These are phyloP conservation scores for Panorpa germanica DNA, from an alignment of 2,888 invertebrate genomes.

Conservation along the genomic window DNA sequence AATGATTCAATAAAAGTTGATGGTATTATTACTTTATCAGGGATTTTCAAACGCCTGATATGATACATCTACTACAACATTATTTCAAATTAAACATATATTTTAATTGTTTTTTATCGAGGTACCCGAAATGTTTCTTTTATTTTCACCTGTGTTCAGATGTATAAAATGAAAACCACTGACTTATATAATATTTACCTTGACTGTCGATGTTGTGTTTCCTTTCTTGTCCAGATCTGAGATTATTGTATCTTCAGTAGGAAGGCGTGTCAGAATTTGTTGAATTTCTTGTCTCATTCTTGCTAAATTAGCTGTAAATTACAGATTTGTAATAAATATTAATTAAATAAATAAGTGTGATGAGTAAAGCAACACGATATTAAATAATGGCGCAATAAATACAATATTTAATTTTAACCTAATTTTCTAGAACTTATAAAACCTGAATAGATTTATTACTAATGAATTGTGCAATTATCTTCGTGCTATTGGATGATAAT, in stretches of 20 bases:
- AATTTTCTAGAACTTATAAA: no score
- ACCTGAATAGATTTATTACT: no score
- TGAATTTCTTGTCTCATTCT: conserved; percentile 20
- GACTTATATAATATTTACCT: conserved; percentile 16
- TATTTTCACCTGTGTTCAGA: neutral
- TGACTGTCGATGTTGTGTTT: conserved; percentile 23
- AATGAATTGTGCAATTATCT: no score
- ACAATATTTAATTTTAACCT: no score
- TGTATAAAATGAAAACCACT: neutral
- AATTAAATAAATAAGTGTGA: conserved; percentile 7
- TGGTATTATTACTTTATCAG: neutral
- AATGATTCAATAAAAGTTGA: conserved; percentile 1
- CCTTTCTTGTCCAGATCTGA: conserved; percentile 16
- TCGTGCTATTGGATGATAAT: no score
- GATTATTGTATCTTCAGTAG: conserved; percentile 9
- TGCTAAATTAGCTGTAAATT: conserved; percentile 11
- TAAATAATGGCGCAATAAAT: neutral
- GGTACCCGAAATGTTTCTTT: neutral
- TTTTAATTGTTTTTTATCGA: neutral
- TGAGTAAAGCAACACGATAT: conserved; percentile 1
- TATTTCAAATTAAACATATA: no score
- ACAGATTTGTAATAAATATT: neutral
- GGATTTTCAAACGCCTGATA: neutral
- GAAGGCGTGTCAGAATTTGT: conserved; percentile 12
- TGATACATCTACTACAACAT: no score